Conservation (phyloP, 2,113 vertebrate species). For the Dendropsophus ebraccatus region DNA sequence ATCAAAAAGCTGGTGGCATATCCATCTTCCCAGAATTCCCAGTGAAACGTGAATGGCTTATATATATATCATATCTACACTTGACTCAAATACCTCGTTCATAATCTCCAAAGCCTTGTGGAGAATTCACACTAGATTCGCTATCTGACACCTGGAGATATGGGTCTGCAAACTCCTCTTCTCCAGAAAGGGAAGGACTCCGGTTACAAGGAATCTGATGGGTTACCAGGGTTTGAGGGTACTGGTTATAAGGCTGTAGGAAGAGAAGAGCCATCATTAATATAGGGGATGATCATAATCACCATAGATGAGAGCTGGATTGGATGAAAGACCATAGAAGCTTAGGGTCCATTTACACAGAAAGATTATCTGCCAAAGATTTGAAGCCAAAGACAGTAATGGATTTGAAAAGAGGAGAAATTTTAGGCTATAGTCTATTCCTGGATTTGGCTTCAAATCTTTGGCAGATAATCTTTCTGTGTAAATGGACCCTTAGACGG, state of each 20-base stretch:
- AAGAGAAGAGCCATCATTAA: neutral
- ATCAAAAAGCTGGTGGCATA: no score
- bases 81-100: constrained; percentile 65
- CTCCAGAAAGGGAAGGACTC: constrained; percentile 64
- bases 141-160: constrained; percentile 73
- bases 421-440: no score
- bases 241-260: constrained; percentile 59
- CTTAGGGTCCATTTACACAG: no score
- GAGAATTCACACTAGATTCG: constrained; percentile 64
- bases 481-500: no score
- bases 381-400: no score
- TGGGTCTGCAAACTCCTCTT: constrained; percentile 66
- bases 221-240: constrained; percentile 28
- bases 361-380: no score
- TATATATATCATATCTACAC: no score
- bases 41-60: no score
- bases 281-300: neutral
- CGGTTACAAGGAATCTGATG: constrained; percentile 33
- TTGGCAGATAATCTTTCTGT: no score
- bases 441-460: no score
- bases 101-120: constrained; percentile 41
- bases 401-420: no score
- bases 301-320: neutral
- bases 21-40: no score
- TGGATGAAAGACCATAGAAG: neutral